Evolutionary conservation across 2,113 vertebrate genomes (phyloP).

Genomic region (Tympanuchus pallidicinctus): DNA sequence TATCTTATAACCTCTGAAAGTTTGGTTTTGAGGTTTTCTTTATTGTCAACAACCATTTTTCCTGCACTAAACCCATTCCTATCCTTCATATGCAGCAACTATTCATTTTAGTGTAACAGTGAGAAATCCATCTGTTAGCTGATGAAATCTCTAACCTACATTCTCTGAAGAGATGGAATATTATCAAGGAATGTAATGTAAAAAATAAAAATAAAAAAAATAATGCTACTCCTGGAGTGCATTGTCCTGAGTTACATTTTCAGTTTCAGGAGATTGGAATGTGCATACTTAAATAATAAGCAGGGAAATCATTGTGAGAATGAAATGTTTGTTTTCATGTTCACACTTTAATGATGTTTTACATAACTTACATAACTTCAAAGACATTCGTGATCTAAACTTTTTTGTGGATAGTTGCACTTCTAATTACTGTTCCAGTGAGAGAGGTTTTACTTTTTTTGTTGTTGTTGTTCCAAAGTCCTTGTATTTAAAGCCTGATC

Average conservation of each 20-base stretch:
- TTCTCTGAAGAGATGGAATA: slow-evolving; percentile 9
- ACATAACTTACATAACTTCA: slow-evolving; percentile 63
- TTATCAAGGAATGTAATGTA: not conserved
- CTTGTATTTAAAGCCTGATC: slow-evolving; percentile 66
- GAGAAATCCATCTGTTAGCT: slow-evolving; percentile 15
- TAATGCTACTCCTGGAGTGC: not conserved
- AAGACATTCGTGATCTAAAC: slow-evolving; percentile 42
- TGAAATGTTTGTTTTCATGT: slow-evolving; percentile 40
- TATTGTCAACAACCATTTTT: not conserved
- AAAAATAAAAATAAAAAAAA: not conserved
- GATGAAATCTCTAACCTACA: not conserved
- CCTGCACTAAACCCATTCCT: slow-evolving; percentile 1
- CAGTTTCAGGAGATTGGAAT: not conserved
- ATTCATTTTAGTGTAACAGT: not conserved
- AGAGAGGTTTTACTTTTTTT: slow-evolving; percentile 48
- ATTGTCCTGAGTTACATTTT: not conserved
- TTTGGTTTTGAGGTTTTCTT: not conserved
- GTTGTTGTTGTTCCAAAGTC: slow-evolving; percentile 61
- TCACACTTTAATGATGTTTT: slow-evolving; percentile 38
- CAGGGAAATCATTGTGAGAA: not conserved
- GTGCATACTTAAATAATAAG: not conserved
- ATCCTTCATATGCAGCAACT: not conserved
- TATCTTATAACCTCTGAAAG: not conserved
- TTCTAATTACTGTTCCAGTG: slow-evolving; percentile 74
- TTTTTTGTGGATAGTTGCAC: slow-evolving; percentile 50